Percentiles rank a stretch among this genome's conserved stretches.
These are phyloP conservation scores for Zingel zingel DNA, from an alignment of 2,113 vertebrate genomes.

Conservation along the genomic window DNA sequence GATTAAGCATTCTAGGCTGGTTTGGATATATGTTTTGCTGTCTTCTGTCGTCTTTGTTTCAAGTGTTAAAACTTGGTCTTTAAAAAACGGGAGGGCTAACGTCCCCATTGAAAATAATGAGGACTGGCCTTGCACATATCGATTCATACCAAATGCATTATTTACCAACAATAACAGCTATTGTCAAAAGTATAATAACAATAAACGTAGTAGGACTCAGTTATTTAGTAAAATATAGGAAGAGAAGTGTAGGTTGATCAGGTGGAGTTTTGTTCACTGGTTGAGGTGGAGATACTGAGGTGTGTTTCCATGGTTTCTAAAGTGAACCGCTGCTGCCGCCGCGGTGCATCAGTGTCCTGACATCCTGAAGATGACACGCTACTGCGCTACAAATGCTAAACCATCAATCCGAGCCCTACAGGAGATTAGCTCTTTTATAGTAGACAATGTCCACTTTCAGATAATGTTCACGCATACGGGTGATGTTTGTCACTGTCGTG, in stretches of 20 bases:
- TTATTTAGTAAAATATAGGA: slow-evolving; percentile 64
- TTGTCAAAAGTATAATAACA: slow-evolving; percentile 60
- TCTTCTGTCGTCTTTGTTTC: slow-evolving; percentile 62
- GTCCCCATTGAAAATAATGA: slow-evolving; percentile 99
- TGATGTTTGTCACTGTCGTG: slow-evolving; percentile 7
- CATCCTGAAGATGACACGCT: slow-evolving; percentile 33
- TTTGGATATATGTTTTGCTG: slow-evolving; percentile 46
- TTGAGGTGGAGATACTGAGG: slow-evolving; percentile 28
- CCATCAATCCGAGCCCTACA: slow-evolving; percentile 45
- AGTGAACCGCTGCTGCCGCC: slow-evolving; percentile 14
- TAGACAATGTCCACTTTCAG: slow-evolving; percentile 29
- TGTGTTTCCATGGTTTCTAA: slow-evolving; percentile 9
- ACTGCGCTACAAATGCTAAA: not conserved
- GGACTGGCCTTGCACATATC: slow-evolving; percentile 82
- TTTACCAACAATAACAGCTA: slow-evolving; percentile 68
- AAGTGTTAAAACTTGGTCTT: slow-evolving; percentile 72
- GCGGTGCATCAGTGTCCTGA: slow-evolving; percentile 37
- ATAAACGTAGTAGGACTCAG: slow-evolving; percentile 57
- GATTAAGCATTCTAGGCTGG: slow-evolving; percentile 73
- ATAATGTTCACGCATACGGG: slow-evolving; percentile 24
- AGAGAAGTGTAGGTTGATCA: slow-evolving; percentile 33
- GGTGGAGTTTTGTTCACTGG: slow-evolving; percentile 19
- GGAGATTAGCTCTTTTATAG: slow-evolving; percentile 64
- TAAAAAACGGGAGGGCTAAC: slow-evolving; percentile 68
- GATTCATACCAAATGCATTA: slow-evolving; percentile 68